Evolutionary conservation across 2,888 invertebrate genomes (phyloP), one percentile per base, ranked within the genome.

Genomic region (Mamestra brassicae): DNA sequence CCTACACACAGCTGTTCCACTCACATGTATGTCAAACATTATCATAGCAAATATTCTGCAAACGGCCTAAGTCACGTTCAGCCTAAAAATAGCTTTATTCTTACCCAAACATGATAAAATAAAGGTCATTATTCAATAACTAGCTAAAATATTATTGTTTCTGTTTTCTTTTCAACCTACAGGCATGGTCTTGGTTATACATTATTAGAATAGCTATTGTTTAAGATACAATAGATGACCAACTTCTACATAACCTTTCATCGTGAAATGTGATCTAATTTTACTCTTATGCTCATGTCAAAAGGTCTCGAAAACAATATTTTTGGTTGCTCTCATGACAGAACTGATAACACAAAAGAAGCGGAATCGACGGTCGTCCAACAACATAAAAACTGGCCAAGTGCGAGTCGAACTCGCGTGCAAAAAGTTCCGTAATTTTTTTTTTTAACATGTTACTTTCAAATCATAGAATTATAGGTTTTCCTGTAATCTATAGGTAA

Each of bases 31-130:
- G 52, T 78, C 54, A 71, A 76, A 71, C 7, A 78, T 78, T 64
- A 62, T 64, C 78, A 42, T 64, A 55, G 60, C 26, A 64, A 71
- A 77, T 71, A 71, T 78, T 78, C 80, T 66, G 36, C 57, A 52
- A 64, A 73, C 45, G 8, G 15, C 8, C 36, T 58, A 47, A 79
- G 73, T 73, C 80, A 78, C 63, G 74, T 42, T 36, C 38, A 26
- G 11, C 13, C 54, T 66, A 67, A 63, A 79, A 67, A 78, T 78
- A 78, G 17, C 47, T 7, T 47, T 45, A 45, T 45, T 71, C 55
- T 52, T 65, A 73, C 62, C 38, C 10, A 72, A 63, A 63, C 42
- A 63, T 62, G 11, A 13, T 6, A 38, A 58, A 63, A 62, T 76
- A 45, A 58, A 72, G 47, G 58, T 54, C 36, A 57, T 57, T 47